phyloP scores from a whole-genome alignment of 2,797 vertebrate species.

The Epinephelus awoara region DNA sequence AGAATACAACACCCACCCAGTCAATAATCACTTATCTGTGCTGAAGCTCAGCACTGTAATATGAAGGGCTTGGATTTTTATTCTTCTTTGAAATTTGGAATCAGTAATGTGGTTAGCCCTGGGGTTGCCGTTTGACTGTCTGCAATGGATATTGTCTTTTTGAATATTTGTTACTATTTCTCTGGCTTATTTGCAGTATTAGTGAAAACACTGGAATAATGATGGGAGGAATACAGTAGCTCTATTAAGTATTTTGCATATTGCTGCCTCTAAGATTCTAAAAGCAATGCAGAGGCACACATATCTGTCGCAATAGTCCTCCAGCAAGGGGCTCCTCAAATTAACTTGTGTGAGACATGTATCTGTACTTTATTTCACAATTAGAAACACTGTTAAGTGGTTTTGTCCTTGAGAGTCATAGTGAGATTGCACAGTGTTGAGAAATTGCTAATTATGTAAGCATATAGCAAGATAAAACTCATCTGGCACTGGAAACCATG shows the following conservation, averaged over 20 bases:
- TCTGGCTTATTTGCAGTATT: constrained; percentile 14
- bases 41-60: constrained; percentile 64
- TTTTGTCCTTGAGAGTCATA: constrained; percentile 32
- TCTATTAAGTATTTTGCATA: background rate
- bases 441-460: constrained; percentile 53
- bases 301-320: background rate
- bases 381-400: constrained; percentile 24
- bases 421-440: constrained; percentile 26
- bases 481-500: constrained; percentile 48
- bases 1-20: constrained; percentile 78
- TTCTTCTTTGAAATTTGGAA: constrained; percentile 58
- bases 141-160: constrained; percentile 28
- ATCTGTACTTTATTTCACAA: constrained; percentile 32
- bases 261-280: background rate
- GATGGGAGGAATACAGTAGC: background rate
- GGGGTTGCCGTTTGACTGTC: constrained; percentile 33
- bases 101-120: constrained; percentile 53
- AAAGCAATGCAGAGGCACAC: background rate
- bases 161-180: constrained; percentile 46
- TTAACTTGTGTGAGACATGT: background rate
- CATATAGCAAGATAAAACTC: constrained; percentile 40
- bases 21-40: constrained; percentile 85
- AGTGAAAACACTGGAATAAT: background rate
- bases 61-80: constrained; percentile 50
- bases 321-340: constrained; percentile 4